Percentiles rank a stretch among this genome's conserved stretches.
phyloP scores from a whole-genome alignment of 1,140 invertebrate genomes.

The Drosophila fuyamai region DNA sequence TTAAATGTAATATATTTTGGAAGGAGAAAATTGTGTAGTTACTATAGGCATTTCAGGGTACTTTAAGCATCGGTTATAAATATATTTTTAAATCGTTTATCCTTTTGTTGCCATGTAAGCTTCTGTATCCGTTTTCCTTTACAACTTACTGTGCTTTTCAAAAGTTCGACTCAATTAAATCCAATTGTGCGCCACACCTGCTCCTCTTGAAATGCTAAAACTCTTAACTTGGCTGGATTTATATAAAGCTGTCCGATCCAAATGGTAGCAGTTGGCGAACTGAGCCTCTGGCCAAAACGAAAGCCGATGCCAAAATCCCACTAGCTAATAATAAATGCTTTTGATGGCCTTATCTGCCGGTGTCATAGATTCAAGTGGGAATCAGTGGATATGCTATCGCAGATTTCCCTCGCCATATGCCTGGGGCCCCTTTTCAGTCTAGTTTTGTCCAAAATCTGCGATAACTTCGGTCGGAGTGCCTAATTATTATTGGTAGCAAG shows the following conservation, averaged over 20 bases:
- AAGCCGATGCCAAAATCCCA: constrained; percentile 7
- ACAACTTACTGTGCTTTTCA: constrained; percentile 43
- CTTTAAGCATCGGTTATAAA: neutral
- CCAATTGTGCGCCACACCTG: constrained; percentile 32
- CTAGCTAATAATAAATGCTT: constrained; percentile 38
- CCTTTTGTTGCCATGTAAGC: constrained; percentile 33
- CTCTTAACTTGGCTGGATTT: constrained; percentile 8
- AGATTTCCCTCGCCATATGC: constrained; percentile 15
- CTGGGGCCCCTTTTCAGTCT: neutral
- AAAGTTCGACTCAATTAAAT: constrained; percentile 43
- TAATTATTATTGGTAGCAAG: constrained; percentile 76
- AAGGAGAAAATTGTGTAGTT: neutral
- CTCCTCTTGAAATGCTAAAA: constrained; percentile 32
- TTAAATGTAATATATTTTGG: too few relatives aligned
- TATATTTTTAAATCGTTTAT: neutral
- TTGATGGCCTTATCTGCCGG: constrained; percentile 40
- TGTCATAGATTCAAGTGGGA: constrained; percentile 40
- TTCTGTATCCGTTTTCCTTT: constrained; percentile 32
- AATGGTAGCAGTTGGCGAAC: constrained; percentile 37
- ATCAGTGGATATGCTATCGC: constrained; percentile 44
- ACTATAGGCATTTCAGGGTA: constrained; percentile 6
- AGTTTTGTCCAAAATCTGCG: constrained; percentile 1
- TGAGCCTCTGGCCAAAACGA: constrained; percentile 10
- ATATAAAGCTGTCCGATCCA: constrained; percentile 39
- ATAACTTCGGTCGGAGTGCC: constrained; percentile 28